Evolutionary conservation across 2,888 invertebrate genomes (phyloP), one percentile per base, ranked within the genome.

Genomic region (Drosophila mayaguana): DNA sequence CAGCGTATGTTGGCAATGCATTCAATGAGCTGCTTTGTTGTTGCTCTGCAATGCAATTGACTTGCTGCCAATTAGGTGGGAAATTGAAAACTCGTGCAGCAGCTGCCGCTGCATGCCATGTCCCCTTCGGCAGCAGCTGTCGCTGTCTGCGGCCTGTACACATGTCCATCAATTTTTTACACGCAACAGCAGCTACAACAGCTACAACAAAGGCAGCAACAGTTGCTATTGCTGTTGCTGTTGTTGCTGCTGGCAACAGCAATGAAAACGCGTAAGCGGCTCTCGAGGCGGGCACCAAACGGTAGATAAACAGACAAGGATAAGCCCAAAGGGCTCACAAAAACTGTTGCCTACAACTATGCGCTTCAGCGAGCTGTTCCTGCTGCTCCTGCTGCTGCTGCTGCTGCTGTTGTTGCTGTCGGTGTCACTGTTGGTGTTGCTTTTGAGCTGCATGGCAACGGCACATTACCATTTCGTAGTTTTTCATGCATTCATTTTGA

Each of bases 401-500:
- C 8, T 43, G 32, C 11, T 20, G 18, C 4, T 34, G 28, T 1
- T 42, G 45, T 3, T 56, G 53, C 4, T 55, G 66, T 6, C 54
- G 54, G 3, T 60, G 22, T 5, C 51, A 57, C 6, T 43, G 45
- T 11, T 64, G 64, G 12, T 54, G 48, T 50, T 79, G 72, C 46
- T 55, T 48, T 51, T 36, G 55, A 53, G 71, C 68, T 67, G 55
- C 72, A 72, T 83, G 80, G 74, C 77, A 85, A 85, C 83, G 75
- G 66, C 81, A 86, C 87, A 83, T 83, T 83, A 83, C 83, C 83
- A 83, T 86, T 86, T 48, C 56, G 84, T 72, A 86, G 87, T 88
- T 83, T 83, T 83, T 88, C 83, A 83, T 80, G 83, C 83, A 86
- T 83, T 88, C 86, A 86, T 86, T 88, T 75, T 75, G 71, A 86